Conservation (phyloP, 2,888 invertebrate species). For the Ariolimax columbianus region DNA sequence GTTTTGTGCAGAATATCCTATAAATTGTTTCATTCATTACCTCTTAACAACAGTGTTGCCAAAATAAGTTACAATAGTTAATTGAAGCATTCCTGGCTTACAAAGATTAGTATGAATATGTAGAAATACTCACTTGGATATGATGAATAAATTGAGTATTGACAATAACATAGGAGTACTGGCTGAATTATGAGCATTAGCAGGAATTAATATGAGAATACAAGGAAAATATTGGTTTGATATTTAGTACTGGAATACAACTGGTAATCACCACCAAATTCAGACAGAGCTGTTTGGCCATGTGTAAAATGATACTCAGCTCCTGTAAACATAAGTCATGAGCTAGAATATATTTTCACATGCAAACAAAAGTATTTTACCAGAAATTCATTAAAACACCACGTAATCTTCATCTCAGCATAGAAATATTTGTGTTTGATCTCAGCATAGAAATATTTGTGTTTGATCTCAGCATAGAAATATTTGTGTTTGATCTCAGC, state of each 20-base stretch:
- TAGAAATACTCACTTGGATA: background rate
- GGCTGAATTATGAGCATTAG: background rate
- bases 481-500: no score
- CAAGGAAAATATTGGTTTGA: background rate
- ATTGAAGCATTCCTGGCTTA: background rate
- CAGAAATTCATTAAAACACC: no score
- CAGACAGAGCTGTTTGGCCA: background rate
- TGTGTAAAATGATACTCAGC: background rate
- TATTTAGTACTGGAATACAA: slow-evolving; percentile 23
- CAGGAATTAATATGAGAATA: background rate
- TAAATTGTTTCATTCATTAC: no score
- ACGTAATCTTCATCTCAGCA: no score
- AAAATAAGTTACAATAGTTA: no score
- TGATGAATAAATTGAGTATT: background rate
- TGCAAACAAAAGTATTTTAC: no score
- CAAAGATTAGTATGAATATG: background rate
- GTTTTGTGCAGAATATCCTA: no score
- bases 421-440: no score
- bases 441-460: no score
- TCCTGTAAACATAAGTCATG: slow-evolving; percentile 17
- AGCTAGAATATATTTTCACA: no score
- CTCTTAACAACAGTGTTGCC: no score
- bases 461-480: no score
- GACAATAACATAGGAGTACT: background rate
- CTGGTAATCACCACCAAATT: slow-evolving; percentile 20